Evolutionary conservation across 2,797 vertebrate species (phyloP), one percentile per base, ranked within the genome.

Genomic region (Heteromormyrus szaboi): DNA sequence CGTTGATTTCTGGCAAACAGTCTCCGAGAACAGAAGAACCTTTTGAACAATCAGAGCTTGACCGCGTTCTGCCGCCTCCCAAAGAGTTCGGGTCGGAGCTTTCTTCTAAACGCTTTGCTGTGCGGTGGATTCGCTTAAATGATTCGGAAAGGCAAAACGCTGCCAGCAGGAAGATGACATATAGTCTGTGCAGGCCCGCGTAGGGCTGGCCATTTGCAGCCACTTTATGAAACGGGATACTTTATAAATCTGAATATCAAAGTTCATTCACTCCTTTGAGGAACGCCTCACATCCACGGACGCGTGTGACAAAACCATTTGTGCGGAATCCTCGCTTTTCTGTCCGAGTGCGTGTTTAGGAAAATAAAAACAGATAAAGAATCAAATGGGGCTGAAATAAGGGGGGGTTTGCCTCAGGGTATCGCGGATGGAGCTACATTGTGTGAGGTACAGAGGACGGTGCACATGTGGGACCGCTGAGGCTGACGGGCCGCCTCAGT

Each of bases 401-500:
- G 12, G 50, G 48, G 65, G 48, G 68, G 4, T 0, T 29, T 7
- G 72, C 11, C 68, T 41, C 51, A 37, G 87, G 50, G 37, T 81
- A 25, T 81, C 50, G 22, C 4, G 19, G 72, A 59, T 3, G 59
- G 79, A 59, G 79, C 19, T n/a, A 83, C 76, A 56, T 83, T 88
- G 87, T 88, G 65, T 54, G 33, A 53, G 29, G 2, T 29, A 12
- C 50, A 44, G 37, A 83, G 79, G 25, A 72, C 48, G 79, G 83
- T 89, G 86, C 33, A 41, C 46, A 50, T 83, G 37, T 83, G 44
- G 12, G 22, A 22, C 83, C 46, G 91, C 90, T 91, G 91, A 91
- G 90, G 46, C 91, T 87, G 92, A 93, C 92, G 87, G 56, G 91
- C 91, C 88, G 89, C 91, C 12, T 59, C 41, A 65, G 4, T 92